These are phyloP conservation scores for Eunapius fragilis DNA, from an alignment of 37 sponge, comb jelly and placozoan genomes.

Conservation along the genomic window DNA sequence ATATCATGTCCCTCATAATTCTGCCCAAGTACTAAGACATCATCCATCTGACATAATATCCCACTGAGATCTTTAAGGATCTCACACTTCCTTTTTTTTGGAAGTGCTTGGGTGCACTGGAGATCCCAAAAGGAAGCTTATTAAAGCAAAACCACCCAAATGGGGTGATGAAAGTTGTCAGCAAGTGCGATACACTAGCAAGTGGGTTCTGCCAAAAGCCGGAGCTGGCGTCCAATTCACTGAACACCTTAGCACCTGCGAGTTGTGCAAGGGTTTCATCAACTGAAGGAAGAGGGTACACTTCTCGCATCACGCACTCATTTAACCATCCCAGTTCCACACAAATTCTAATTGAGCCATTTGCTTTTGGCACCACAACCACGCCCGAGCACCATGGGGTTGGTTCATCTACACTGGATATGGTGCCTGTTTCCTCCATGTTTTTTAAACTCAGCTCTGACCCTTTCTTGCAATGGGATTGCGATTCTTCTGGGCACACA, in stretches of 20 bases:
- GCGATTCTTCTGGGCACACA: too few species aligned
- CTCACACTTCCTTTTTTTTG: too few species aligned
- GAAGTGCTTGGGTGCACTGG: too few species aligned
- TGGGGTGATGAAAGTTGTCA: conserved; percentile 31
- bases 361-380: conserved; percentile 34
- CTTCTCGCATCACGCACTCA: conserved; percentile 9
- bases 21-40: neutral
- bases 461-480: conserved; percentile 14
- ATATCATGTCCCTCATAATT: conserved; percentile 30
- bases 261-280: conserved; percentile 38
- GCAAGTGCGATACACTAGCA: neutral
- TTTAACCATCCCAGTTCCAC: conserved; percentile 21
- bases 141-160: too few species aligned
- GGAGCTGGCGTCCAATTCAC: conserved; percentile 10
- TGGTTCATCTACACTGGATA: conserved; percentile 38
- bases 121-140: too few species aligned
- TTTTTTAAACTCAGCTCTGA: conserved; percentile 7
- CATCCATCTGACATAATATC: conserved; percentile 19
- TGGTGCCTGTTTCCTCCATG: conserved; percentile 25
- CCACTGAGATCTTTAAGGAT: conserved; percentile 26
- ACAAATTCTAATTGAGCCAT: conserved; percentile 22
- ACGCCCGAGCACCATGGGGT: conserved; percentile 51
- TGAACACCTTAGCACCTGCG: conserved; percentile 11
- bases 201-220: conserved; percentile 51
- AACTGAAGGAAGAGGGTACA: conserved; percentile 25